phyloP scores from a whole-genome alignment of 2,113 vertebrate species.

The Hemiprocne comata region DNA sequence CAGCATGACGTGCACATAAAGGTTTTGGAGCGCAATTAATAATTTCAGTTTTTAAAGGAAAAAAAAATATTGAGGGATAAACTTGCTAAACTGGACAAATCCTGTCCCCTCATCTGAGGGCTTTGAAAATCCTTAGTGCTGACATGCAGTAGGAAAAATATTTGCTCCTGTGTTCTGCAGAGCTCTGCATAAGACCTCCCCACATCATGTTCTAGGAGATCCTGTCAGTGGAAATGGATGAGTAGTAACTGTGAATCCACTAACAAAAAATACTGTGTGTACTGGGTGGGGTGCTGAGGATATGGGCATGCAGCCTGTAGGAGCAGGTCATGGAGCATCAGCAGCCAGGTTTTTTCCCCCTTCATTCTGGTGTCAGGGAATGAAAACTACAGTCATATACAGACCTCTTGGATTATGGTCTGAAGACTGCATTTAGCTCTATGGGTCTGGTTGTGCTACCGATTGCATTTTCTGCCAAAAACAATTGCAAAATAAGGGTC shows the following conservation, averaged over 20 bases:
- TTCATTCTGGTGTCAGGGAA: neutral
- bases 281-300: neutral
- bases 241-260: neutral
- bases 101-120: neutral
- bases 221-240: neutral
- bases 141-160: neutral
- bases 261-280: neutral
- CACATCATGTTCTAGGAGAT: neutral
- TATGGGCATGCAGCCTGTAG: neutral
- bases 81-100: neutral
- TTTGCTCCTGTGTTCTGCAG: neutral
- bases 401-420: neutral
- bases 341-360: fast-evolving
- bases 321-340: neutral
- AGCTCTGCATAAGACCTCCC: neutral
- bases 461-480: neutral
- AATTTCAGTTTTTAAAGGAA: neutral
- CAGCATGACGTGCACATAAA: neutral
- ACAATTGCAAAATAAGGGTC: neutral
- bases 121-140: neutral
- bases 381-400: neutral
- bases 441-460: neutral
- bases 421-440: neutral
- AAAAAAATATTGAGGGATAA: neutral
- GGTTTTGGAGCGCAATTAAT: neutral